Evolutionary conservation across 2,113 vertebrate species (phyloP).

Genomic region (Catharus fuscescens): DNA sequence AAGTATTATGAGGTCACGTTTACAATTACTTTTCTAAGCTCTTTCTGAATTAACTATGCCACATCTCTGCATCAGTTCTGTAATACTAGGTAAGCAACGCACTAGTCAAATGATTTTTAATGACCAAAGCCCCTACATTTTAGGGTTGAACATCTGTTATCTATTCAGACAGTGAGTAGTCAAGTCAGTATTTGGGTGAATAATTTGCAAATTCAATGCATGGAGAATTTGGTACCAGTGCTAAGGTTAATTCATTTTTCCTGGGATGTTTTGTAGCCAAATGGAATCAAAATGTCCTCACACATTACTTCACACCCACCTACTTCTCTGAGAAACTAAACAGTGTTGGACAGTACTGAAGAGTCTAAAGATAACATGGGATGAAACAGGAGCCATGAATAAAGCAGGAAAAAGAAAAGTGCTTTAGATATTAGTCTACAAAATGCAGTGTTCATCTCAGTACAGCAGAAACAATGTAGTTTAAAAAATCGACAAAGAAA

Average conservation of each 20-base stretch:
- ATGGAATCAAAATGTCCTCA: constrained; percentile 31
- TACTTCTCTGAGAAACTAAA: constrained; percentile 1
- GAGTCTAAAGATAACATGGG: constrained; percentile 5
- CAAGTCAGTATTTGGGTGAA: constrained; percentile 42
- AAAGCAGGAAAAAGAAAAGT: constrained; percentile 22
- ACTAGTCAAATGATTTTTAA: constrained; percentile 37
- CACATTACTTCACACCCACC: background rate
- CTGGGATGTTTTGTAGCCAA: constrained; percentile 26
- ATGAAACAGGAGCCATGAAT: constrained; percentile 29
- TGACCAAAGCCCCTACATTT: constrained; percentile 12
- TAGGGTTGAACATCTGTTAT: constrained; percentile 30
- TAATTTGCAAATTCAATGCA: constrained; percentile 56
- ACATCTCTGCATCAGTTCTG: background rate
- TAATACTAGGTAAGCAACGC: background rate
- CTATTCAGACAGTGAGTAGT: constrained; percentile 33
- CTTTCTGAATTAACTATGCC: background rate
- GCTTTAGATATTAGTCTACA: background rate
- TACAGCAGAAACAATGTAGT: constrained; percentile 10
- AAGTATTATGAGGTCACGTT: background rate
- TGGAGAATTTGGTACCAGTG: constrained; percentile 1
- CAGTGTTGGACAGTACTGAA: constrained; percentile 1
- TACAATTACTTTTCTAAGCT: background rate
- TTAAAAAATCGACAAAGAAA: background rate
- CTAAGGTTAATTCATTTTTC: constrained; percentile 59
- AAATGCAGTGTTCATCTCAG: background rate